Base-by-base conservation (phyloP, 2,888 invertebrate species). In the Nematopogon swammerdamellus region DNA sequence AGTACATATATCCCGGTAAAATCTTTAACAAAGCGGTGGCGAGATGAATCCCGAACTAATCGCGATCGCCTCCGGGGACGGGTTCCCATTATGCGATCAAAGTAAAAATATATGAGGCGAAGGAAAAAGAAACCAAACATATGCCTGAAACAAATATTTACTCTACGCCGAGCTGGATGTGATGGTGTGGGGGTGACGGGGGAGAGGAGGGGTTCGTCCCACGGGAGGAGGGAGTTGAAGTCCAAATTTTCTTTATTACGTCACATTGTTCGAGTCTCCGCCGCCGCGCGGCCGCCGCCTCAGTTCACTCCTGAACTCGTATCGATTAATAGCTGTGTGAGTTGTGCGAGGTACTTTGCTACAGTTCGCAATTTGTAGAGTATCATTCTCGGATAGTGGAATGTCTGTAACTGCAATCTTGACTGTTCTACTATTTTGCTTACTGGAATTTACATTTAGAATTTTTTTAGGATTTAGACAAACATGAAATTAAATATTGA, bases 81-180 rank as follows among this genome's bases (percentile, higher is more conserved):
- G 36, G 36, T 36, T 36, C 66, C 70, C 63, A 72, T 77, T 76
- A 73, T 65, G 55, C 67, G 68, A 72, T 73, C 72, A 73, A 73
- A 75, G 75, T 70, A 71, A 76, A 76, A 76, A 76, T 76, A 77
- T 76, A 76, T 76, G 77, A 76, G 68, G 70, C 74, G 70, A 67
- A 73, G 72, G 69, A 74, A 77, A 44, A 77, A 71, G 76, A 77
- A 77, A 73, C 72, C 74, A 75, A 77, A 74, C 77, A 77, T 74
- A 74, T 74, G 73, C 72, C 63, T 44, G 63, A 63, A 59, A 68
- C 69, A 77, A 77, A 77, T 76, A 76, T 79, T 77, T 75, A 72
- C 36, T 4, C 11, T 14, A 14, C 36, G 36, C n/a, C 11, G n/a
- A 8, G 5, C 25, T 8, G 25, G 8, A 8, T 4, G 25, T 4